These are phyloP conservation scores for Crossaster papposus DNA, from an alignment of 53 echinoderm and acorn worm species.

Conservation along the genomic window DNA sequence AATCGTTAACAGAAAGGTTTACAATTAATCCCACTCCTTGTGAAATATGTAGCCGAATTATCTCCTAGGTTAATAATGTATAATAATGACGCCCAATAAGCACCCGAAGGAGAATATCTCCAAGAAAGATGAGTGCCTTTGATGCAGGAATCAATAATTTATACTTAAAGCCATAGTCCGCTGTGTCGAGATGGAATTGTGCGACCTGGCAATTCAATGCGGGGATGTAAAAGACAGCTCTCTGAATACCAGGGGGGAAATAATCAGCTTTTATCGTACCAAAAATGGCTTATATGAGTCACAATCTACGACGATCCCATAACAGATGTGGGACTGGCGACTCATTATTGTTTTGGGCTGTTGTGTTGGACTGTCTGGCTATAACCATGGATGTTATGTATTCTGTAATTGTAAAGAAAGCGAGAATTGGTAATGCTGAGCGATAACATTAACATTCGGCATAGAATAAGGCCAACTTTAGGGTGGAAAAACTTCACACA, in stretches of 20 bases:
- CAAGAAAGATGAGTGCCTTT: constrained; percentile 6
- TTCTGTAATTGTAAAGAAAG: too few relatives aligned
- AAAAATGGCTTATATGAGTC: not conserved
- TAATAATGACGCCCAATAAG: constrained; percentile 8
- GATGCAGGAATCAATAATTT: not conserved
- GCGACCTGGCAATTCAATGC: not conserved
- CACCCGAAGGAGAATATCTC: not conserved
- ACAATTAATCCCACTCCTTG: not conserved
- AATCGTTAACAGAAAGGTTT: not conserved
- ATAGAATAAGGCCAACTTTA: too few relatives aligned
- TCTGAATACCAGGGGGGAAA: not conserved
- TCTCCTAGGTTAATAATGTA: constrained; percentile 43
- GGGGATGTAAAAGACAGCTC: not conserved
- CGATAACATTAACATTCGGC: too few relatives aligned
- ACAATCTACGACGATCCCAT: not conserved
- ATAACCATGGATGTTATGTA: too few relatives aligned
- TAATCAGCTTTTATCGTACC: not conserved
- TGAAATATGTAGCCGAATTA: constrained; percentile 14
- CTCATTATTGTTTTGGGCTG: not conserved
- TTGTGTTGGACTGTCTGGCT: too few relatives aligned
- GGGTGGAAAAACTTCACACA: too few relatives aligned
- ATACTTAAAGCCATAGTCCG: not conserved
- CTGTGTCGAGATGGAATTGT: not conserved
- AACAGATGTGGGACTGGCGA: not conserved
- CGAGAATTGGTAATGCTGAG: too few relatives aligned